Base-by-base conservation (phyloP, 1,140 invertebrate species). In the Pectinophora gossypiella region DNA sequence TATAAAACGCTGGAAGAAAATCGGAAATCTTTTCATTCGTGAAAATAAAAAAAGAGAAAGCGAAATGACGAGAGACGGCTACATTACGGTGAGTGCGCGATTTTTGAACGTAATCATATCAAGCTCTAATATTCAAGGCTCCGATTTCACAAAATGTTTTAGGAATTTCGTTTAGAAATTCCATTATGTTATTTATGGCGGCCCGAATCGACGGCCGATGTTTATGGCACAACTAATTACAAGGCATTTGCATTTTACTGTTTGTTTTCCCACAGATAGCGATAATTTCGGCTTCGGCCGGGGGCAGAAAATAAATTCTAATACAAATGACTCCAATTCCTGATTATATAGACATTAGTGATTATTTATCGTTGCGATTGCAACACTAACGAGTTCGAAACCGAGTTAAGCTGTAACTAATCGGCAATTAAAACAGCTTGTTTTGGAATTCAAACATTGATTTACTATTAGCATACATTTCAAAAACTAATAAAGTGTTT, bases 141-240 rank as follows among this genome's bases (percentile, higher is more conserved):
- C 27, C 36, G 61, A 38, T 63, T 68, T 61, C 56, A 59, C 61
- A 70, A 66, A 61, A 54, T 57, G 59, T 48, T 65, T 60, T 69
- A 71, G 64, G 54, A 72, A 66, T 64, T 65, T 56, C 46, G 53
- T 56, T 63, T 49, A 49, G 63, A 64, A 61, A 65, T 66, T 64
- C 64, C 61, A 64, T 71, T 71, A 53, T 54, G 50, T 76, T 72
- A 72, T 72, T 72, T 72, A 74, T 62, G 51, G 49, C 49, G 43
- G 54, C 52, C 51, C 13, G 48, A 68, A 63, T 66, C 55, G 66
- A 63, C 48, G 44, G 47, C 19, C 50, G 42, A 60, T 66, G 70
- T 72, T 72, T 75, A 75, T 69, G 60, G 44, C 48, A 51, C 44
- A 49, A 62, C 58, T 69, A 76, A 76, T 72, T 70, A 74, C 59